Evolutionary conservation across 2,113 vertebrate species (phyloP), one percentile per base, ranked within the genome.

Genomic region (Cichladusa arquata): DNA sequence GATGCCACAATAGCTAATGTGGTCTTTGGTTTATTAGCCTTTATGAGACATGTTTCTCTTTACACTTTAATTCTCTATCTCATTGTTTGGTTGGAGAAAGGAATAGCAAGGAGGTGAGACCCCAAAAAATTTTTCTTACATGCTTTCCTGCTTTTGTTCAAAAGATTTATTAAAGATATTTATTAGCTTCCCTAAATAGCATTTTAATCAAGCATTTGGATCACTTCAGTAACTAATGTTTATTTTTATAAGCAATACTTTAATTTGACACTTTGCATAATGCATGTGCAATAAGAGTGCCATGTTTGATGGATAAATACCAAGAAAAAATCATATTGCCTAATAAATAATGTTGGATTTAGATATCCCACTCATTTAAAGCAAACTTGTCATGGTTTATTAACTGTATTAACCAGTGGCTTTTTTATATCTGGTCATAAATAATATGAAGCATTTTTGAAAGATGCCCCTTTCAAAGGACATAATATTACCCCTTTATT

Each of bases 201-300:
- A 95, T 90, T 96, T 73, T 95, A 96, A 96, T 94, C 81, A 95
- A 93, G 69, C 92, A 96, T 97, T 97, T 97, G 90, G 91, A 97
- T 97, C 83, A 94, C 97, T 98, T 97, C 92, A 95, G 92, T 97
- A 97, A 96, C 83, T 97, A 96, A 97, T 97, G 90, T 97, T 98
- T 98, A 96, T 98, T 98, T 97, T 98, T 97, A 98, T 98, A 98
- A 98, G 97, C 96, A 97, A 93, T 95, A 86, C 88, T 98, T 98
- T 98, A 97, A 98, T 98, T 95, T 98, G 98, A 98, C 97, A 96
- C 87, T 93, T 95, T 97, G 95, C 97, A 98, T 98, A 98, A 98
- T 97, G 93, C 93, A 95, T 97, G 93, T 96, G 97, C 97, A 97
- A 97, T 98, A 98, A 97, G 83, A 90, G 90, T 97, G 95, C 89